phyloP scores from a whole-genome alignment of 2,797 vertebrate genomes.

The Vireo griseus region DNA sequence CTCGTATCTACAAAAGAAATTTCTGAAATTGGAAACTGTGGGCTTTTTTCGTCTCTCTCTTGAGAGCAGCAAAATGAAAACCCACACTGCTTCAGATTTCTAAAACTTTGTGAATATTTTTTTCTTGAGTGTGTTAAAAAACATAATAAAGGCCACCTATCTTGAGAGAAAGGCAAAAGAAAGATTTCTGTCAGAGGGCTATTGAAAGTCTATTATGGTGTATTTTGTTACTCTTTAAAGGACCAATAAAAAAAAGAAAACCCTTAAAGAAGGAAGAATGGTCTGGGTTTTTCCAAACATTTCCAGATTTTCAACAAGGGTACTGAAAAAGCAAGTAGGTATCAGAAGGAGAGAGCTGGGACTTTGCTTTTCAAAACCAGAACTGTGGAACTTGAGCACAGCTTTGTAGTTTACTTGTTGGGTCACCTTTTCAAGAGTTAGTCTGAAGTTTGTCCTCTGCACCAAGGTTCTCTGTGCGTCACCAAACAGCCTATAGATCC shows the following conservation, averaged over 20 bases:
- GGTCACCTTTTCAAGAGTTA: neutral
- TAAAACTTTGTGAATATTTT: neutral
- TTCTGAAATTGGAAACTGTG: neutral
- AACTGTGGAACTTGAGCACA: neutral
- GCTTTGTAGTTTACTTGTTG: neutral
- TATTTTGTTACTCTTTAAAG: neutral
- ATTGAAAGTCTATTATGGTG: neutral
- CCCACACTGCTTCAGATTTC: neutral
- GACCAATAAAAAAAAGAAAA: neutral
- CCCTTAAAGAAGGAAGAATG: neutral
- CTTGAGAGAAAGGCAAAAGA: neutral
- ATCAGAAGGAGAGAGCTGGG: neutral
- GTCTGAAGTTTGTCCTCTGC: neutral
- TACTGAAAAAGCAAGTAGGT: neutral
- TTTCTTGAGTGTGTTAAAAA: neutral
- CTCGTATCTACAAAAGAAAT: neutral
- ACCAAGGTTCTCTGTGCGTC: fast-evolving
- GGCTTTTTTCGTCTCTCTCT: neutral
- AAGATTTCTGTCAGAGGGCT: neutral
- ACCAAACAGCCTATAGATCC: neutral
- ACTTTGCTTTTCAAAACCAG: neutral
- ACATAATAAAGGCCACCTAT: neutral
- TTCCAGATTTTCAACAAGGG: neutral
- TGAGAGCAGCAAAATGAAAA: neutral
- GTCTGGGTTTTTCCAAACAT: neutral